These are phyloP conservation scores for Stenotaenia linearis DNA, from an alignment of 2,888 invertebrate species.

Conservation along the genomic window DNA sequence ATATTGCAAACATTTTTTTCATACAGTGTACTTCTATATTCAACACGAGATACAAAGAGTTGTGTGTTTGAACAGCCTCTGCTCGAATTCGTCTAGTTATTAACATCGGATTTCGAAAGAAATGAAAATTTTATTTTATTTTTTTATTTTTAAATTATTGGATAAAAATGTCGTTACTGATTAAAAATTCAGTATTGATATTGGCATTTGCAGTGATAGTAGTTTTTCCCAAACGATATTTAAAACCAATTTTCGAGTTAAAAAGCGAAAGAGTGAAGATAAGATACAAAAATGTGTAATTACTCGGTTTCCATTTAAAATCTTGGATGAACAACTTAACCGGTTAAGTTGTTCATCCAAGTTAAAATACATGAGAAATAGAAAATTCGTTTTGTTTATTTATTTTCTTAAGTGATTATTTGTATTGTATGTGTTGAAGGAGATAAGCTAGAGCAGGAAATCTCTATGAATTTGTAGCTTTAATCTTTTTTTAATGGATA, in stretches of 20 bases:
- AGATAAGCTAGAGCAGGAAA: background rate
- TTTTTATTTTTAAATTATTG: background rate
- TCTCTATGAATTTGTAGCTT: background rate
- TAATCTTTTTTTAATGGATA: background rate
- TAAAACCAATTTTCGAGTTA: slow-evolving; percentile 1
- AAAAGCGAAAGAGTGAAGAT: background rate
- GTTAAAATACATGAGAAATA: too few species aligned
- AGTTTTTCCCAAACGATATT: background rate
- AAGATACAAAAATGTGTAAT: background rate
- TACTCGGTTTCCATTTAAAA: background rate
- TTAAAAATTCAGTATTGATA: background rate
- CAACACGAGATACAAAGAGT: background rate
- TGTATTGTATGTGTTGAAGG: background rate
- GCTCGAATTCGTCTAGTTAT: background rate
- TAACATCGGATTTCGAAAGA: background rate
- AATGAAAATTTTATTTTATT: background rate
- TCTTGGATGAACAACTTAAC: too few species aligned
- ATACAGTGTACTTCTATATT: background rate
- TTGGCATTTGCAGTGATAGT: background rate
- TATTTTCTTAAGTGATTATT: too few species aligned
- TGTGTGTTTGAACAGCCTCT: background rate
- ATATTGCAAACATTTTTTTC: background rate
- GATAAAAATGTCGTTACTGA: background rate
- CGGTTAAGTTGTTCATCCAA: too few species aligned
- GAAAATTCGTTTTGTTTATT: background rate